A percentile compares a stretch with the other conserved stretches of the same genome.
phyloP scores from a whole-genome alignment of 2,113 vertebrate species.

The Peromyscus polionotus region DNA sequence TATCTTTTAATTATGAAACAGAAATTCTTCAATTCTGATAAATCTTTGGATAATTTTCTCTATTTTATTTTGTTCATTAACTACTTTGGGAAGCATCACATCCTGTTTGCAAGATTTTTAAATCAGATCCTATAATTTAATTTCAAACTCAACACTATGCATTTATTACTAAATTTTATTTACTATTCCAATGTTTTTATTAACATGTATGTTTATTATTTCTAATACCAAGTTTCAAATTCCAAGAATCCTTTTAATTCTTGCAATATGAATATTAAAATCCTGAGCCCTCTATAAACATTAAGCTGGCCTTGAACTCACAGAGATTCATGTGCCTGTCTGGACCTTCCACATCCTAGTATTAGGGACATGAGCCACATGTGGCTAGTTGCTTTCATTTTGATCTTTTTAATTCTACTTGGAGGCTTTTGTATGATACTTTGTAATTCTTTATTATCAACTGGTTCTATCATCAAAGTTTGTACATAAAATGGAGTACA shows the following conservation, averaged over 20 bases:
- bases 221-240: background rate
- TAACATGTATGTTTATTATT: background rate
- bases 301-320: background rate
- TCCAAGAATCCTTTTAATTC: background rate
- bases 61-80: background rate
- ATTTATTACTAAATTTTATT: background rate
- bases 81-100: background rate
- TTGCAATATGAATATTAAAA: background rate
- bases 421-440: background rate
- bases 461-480: background rate
- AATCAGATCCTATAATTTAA: background rate
- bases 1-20: background rate
- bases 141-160: background rate
- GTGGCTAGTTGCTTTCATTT: background rate
- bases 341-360: background rate
- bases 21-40: background rate
- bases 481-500: background rate
- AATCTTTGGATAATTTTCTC: background rate
- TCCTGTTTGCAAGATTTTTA: background rate
- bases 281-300: too few species aligned
- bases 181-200: background rate
- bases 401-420: background rate
- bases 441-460: background rate
- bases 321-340: background rate
- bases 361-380: too few species aligned